Percentiles rank a stretch among this genome's conserved stretches.
Conservation (phyloP, 2,797 vertebrate species). For the Nyctibius grandis region DNA sequence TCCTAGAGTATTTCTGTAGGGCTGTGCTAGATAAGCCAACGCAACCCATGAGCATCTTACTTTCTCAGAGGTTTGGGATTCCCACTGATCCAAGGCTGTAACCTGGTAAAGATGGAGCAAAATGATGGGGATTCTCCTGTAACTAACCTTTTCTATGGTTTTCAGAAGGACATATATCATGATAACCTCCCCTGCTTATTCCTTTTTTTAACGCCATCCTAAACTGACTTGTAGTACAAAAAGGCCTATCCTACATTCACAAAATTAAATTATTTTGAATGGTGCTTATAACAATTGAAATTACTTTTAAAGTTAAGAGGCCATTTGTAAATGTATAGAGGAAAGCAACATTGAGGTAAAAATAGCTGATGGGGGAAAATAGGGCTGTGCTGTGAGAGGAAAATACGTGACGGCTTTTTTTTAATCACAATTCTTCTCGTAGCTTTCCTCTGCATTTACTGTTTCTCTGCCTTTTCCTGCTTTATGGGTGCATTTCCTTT, state of each 20-base stretch:
- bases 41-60: not conserved
- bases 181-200: not conserved
- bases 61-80: not conserved
- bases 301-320: not conserved
- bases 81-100: not conserved
- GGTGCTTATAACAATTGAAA: not conserved
- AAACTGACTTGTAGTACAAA: not conserved
- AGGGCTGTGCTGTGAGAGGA: not conserved
- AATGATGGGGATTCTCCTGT: not conserved
- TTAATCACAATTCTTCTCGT: not conserved
- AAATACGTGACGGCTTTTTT: not conserved
- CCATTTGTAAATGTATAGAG: not conserved
- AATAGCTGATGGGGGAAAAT: not conserved
- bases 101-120: not conserved
- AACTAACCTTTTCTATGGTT: not conserved
- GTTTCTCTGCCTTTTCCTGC: not conserved
- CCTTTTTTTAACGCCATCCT: not conserved
- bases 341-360: not conserved
- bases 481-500: not conserved
- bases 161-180: not conserved
- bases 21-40: not conserved
- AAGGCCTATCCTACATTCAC: not conserved
- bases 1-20: not conserved
- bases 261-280: not conserved
- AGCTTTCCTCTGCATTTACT: not conserved